Conservation (phyloP, 2,888 invertebrate genomes). For the Oeneis ivallda region DNA sequence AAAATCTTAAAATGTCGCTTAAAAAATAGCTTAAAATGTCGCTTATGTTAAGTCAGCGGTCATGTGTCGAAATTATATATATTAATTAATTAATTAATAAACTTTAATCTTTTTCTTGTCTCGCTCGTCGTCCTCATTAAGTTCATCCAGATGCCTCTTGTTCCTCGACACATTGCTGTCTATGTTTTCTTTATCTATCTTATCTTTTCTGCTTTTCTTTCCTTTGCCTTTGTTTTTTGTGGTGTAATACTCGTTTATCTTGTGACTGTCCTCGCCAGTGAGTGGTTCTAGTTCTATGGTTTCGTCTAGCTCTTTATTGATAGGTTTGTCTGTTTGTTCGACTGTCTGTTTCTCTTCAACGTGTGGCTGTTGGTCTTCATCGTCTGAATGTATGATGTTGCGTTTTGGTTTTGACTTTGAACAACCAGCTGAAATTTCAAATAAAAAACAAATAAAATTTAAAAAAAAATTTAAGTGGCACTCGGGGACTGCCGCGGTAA, state of each 20-base stretch:
- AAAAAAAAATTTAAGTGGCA: too few species aligned
- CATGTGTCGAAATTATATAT: too few species aligned
- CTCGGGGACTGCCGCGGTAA: too few species aligned
- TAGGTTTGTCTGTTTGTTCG: constrained; percentile 50
- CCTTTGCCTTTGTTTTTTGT: constrained; percentile 52
- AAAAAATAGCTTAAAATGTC: too few species aligned
- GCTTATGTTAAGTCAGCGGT: too few species aligned
- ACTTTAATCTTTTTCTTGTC: constrained; percentile 11
- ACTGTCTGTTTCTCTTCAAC: not conserved
- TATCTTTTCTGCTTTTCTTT: constrained; percentile 31
- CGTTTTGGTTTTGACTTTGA: constrained; percentile 49
- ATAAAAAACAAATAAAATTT: not conserved
- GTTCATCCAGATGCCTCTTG: constrained; percentile 41
- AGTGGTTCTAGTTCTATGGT: constrained; percentile 57
- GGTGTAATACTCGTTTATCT: constrained; percentile 67
- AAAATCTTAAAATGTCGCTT: too few species aligned
- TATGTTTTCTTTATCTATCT: constrained; percentile 40
- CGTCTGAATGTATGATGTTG: constrained; percentile 61
- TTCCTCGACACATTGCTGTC: constrained; percentile 45
- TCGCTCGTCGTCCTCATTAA: constrained; percentile 6
- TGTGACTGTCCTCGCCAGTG: constrained; percentile 65
- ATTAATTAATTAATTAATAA: not conserved
- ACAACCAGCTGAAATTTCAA: constrained; percentile 46
- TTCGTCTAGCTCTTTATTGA: constrained; percentile 60
- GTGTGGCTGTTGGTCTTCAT: constrained; percentile 39